phyloP scores from a whole-genome alignment of 2,797 vertebrate species.

The Falco concolor region DNA sequence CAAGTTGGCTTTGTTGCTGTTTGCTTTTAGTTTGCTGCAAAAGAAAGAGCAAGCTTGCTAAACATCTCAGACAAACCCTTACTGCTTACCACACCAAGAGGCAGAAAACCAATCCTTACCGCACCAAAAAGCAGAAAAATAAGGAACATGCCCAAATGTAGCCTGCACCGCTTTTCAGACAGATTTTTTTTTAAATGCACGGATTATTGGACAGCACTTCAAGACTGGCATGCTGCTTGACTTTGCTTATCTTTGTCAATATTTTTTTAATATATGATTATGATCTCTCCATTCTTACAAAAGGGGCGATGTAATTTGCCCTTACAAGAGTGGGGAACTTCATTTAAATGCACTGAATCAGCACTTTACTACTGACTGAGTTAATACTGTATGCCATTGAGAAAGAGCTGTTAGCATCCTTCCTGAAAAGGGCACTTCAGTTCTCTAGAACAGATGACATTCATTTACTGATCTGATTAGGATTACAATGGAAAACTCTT shows the following conservation, averaged over 20 bases:
- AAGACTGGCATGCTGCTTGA: neutral
- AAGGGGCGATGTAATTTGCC: neutral
- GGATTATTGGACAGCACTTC: neutral
- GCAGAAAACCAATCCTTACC: neutral
- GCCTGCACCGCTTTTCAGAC: neutral
- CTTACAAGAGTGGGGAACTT: neutral
- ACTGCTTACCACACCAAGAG: neutral
- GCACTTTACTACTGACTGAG: neutral
- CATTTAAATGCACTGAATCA: neutral
- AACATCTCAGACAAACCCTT: neutral
- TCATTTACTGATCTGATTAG: slow-evolving; percentile 33
- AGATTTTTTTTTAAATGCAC: neutral
- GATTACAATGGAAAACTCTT: slow-evolving; percentile 44
- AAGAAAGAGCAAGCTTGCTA: neutral
- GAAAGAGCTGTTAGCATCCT: neutral
- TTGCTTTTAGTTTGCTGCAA: neutral
- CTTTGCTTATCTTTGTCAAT: neutral
- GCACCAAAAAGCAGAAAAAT: neutral
- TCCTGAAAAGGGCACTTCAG: neutral
- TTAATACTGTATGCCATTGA: neutral
- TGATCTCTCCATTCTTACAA: neutral
- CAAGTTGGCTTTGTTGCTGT: neutral
- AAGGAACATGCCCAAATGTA: neutral
- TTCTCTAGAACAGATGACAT: slow-evolving; percentile 3
- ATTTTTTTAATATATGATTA: neutral